Evolutionary conservation across 1,140 invertebrate genomes (phyloP), one percentile per base, ranked within the genome.

Genomic region (Semibalanus balanoides): DNA sequence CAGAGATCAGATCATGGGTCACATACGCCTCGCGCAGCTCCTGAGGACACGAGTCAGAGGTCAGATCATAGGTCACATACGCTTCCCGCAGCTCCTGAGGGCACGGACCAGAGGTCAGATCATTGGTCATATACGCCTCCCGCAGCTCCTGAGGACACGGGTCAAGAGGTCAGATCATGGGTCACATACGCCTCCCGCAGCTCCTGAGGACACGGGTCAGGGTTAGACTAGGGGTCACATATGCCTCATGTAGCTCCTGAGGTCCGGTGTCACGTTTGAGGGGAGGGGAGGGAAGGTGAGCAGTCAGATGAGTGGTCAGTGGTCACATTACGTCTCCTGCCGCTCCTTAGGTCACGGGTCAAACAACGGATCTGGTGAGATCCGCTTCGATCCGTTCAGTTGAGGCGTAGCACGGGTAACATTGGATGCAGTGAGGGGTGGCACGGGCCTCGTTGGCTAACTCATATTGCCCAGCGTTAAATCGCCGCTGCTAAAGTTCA

Each of bases 61-160:
- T 5, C 5, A 40, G 5, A 17, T 40, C 35, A 40, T 17, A 17
- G 35, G 35, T 5, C 17, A 7, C 35, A 17, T 40, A 40, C 5
- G 35, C 35, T 40, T 5, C 35, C 35, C 35, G 5, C 35, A 40
- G 35, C 35, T 17, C 35, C 35, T 40, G 35, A 5, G 5, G 35
- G 35, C 35, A 17, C 5, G 35, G 35, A 17, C 5, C 5, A 17
- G 35, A 40, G 5, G 35, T 40, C 35, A 40, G 35, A 86, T 84
- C 5, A 89, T 79, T 0, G 88, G 70, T 81, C 82, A 87, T 82
- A 77, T 89, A 87, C 0, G 84, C 84, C 70, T 84, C 84, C 0
- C 83, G 82, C 28, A 89, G 78, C 78, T 75, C 0, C 70, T 78
- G 43, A 28, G n/a, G n/a, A n/a, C n/a, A n/a, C n/a, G n/a, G n/a